Base-by-base conservation (phyloP, 2,113 vertebrate species). In the Petrocephalus microphthalmus region DNA sequence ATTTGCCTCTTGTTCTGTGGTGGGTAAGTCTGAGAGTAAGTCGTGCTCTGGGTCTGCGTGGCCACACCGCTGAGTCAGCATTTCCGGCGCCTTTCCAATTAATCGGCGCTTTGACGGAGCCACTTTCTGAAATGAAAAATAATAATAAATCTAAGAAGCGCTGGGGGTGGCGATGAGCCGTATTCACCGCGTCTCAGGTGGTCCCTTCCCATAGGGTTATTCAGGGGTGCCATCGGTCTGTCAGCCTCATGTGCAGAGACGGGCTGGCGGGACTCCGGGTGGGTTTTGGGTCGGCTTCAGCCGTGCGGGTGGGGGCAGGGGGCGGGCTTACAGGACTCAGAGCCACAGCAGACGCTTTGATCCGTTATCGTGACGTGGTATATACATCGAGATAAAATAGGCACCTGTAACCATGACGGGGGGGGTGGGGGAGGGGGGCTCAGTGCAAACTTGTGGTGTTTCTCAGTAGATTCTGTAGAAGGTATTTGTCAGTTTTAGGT, bases 381-480 rank as follows among this genome's bases (percentile, higher is more conserved):
- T 81, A 88, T 89, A 92, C 56, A 89, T 89, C 90, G 86, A 91
- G 88, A 91, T 60, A 89, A 90, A 90, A 86, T 90, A 93, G 91
- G 89, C 91, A 91, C 91, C 91, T 91, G 92, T 91, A 85, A 90
- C 81, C 22, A 8, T 88, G 71, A 60, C 25, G 57, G 88, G 88
- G 88, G 89, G 90, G 88, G 89, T 22, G 88, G 88, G 88, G 89
- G 90, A 87, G 87, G 81, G 87, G 67, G 78, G 42, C 60, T 82
- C 84, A 83, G 91, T 92, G 89, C 87, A 87, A 87, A 86, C 52
- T 87, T 85, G 90, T 92, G 92, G 91, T 92, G 91, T 93, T 92
- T 91, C 92, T 92, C 91, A 90, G 90, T 92, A 93, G 92, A 91
- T 88, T 89, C 89, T 85, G 90, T 92, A 91, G 92, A 93, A 92